Evolutionary conservation across 2,797 vertebrate species (phyloP), one percentile per base, ranked within the genome.

Genomic region (Helostoma temminkii): DNA sequence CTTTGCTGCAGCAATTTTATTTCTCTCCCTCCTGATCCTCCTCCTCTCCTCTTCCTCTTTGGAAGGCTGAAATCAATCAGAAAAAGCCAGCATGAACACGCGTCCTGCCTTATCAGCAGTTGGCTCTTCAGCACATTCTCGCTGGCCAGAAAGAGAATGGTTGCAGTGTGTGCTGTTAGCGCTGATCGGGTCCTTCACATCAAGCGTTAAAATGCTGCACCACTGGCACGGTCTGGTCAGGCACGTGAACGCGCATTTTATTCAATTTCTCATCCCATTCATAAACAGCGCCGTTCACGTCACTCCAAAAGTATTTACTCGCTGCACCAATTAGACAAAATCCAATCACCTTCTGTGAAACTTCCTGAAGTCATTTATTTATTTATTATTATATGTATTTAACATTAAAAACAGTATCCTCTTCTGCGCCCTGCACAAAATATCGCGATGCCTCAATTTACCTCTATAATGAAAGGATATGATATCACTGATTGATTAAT

Each of bases 1-100:
- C 80, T 98, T 98, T 62, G 96, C 97, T 62, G 97, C 97, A 78
- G 97, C 96, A 82, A 98, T 96, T 90, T 98, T 98, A 89, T 98
- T 98, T 80, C 96, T 95, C 85, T 98, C 97, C 80, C 96, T 94
- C 76, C 96, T 93, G 85, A 98, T 94, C 86, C 89, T 94, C 82
- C 95, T 94, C 85, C 96, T 96, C 64, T 97, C 97, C 55, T 98
- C 97, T 74, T 98, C 97, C 84, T 97, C 97, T 36, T 96, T 96
- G 46, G 96, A 95, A 46, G 96, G 83, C 97, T 98, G 52, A 69
- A 89, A 88, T 83, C 69, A 86, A 30, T 67, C 68, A 86, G 60
- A 70, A 79, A 69, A 28, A 22, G 14, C 5, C 15, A 41, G 3
- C 63, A 66, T 79, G 47, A 61, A 78, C 57, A 22, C 30, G 25